phyloP scores from a whole-genome alignment of 1,140 invertebrate genomes.

The Drosophila punjabiensis region DNA sequence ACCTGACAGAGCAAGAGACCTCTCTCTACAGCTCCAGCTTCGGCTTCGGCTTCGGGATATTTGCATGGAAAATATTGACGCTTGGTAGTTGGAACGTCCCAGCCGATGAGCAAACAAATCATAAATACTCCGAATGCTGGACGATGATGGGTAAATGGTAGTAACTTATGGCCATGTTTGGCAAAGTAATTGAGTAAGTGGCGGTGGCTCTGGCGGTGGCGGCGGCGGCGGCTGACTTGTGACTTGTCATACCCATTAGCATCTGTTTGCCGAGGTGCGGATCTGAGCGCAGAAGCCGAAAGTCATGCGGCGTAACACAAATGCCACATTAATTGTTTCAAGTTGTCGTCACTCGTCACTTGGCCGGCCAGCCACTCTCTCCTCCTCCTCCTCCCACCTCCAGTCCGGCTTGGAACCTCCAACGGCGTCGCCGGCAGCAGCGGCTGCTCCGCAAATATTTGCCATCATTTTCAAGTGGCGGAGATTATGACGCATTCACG shows the following conservation, averaged over 20 bases:
- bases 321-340: constrained; percentile 84
- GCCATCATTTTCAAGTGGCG: constrained; percentile 78
- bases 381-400: not conserved
- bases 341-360: constrained; percentile 62
- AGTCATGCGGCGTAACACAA: constrained; percentile 78
- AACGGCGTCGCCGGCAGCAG: constrained; percentile 40
- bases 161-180: constrained; percentile 62
- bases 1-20: constrained; percentile 66
- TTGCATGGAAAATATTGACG: constrained; percentile 78
- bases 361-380: not conserved
- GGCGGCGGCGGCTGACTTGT: constrained; percentile 37
- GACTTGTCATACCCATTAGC: constrained; percentile 83
- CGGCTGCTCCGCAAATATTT: constrained; percentile 72
- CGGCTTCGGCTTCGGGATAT: constrained; percentile 33
- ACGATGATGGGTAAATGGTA: constrained; percentile 30
- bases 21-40: constrained; percentile 41
- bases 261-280: constrained; percentile 80
- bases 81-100: constrained; percentile 68
- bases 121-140: constrained; percentile 72
- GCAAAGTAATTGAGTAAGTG: constrained; percentile 84
- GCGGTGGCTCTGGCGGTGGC: constrained; percentile 37
- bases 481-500: constrained; percentile 83
- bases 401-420: not conserved
- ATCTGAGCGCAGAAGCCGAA: constrained; percentile 74
- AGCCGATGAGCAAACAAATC: constrained; percentile 75